Conservation (phyloP, 23 tunicate species). For the Trididemnum nubilum region DNA sequence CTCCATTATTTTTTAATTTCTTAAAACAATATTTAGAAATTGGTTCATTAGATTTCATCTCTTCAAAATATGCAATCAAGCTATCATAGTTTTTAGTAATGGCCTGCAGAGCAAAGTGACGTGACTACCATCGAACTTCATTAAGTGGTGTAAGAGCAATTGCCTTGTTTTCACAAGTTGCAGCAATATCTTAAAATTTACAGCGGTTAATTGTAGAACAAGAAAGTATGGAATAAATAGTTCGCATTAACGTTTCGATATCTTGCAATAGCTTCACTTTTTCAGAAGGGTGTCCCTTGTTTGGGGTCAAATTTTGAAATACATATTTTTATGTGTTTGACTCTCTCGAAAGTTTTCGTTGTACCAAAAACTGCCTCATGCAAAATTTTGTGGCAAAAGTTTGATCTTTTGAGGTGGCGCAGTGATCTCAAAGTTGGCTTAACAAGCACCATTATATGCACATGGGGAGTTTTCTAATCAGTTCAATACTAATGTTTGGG, state of each 20-base stretch:
- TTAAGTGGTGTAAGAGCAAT: slow-evolving; percentile 15
- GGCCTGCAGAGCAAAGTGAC: slow-evolving; percentile 26
- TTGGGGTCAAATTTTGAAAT: no score
- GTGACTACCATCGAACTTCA: slow-evolving; percentile 24
- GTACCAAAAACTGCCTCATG: no score
- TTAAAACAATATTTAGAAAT: slow-evolving; percentile 20
- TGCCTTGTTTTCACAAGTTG: slow-evolving; percentile 12
- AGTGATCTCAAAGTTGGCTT: no score
- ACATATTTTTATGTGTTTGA: no score
- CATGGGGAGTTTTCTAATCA: no score
- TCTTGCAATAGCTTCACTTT: slow-evolving; percentile 23
- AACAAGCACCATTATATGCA: no score
- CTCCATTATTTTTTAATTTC: slow-evolving; percentile 20
- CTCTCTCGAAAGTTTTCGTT: no score
- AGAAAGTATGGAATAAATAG: slow-evolving; percentile 21
- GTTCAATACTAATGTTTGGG: no score
- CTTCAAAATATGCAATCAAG: slow-evolving; percentile 25
- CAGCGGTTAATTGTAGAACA: slow-evolving; percentile 16
- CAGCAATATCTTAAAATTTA: slow-evolving; percentile 17
- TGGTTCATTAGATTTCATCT: slow-evolving; percentile 23
- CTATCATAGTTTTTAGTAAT: slow-evolving; percentile 23
- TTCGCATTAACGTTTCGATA: slow-evolving; percentile 23
- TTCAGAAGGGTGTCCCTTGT: no score
- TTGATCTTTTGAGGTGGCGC: no score
- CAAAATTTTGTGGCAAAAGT: no score